Conservation (phyloP, 2,888 invertebrate genomes). For the Pachycephus smyrnensis region DNA sequence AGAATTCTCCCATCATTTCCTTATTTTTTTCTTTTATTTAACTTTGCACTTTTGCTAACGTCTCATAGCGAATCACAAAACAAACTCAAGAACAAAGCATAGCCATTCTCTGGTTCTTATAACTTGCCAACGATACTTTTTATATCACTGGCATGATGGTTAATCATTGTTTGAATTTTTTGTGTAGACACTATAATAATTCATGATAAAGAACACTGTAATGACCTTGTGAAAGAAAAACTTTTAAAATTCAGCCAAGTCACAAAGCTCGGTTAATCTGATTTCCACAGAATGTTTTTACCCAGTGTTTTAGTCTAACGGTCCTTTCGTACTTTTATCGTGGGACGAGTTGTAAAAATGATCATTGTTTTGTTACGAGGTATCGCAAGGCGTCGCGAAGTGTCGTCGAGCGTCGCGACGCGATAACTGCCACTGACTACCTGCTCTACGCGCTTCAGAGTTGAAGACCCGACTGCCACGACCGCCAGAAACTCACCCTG, state of each 20-base stretch:
- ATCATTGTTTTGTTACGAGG: background rate
- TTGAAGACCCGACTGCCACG: constrained; percentile 62
- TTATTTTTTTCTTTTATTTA: background rate
- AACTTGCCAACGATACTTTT: background rate
- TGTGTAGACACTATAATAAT: background rate
- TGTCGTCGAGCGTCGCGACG: background rate
- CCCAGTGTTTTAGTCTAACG: background rate
- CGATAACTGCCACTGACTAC: constrained; percentile 16
- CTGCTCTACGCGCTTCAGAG: constrained; percentile 61
- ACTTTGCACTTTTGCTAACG: background rate
- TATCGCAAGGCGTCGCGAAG: background rate
- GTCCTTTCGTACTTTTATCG: background rate
- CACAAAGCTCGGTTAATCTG: background rate
- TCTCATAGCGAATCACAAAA: background rate
- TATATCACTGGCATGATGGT: background rate
- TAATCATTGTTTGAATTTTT: background rate
- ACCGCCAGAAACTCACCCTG: constrained; percentile 30
- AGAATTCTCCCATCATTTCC: background rate
- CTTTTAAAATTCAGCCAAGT: background rate
- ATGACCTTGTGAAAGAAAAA: background rate
- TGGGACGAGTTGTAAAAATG: background rate
- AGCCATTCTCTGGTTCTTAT: background rate
- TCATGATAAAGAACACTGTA: background rate
- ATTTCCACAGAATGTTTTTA: background rate
- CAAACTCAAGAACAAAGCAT: background rate